Evolutionary conservation across 1,140 invertebrate genomes (phyloP).

Genomic region (Oryzaephilus surinamensis): DNA sequence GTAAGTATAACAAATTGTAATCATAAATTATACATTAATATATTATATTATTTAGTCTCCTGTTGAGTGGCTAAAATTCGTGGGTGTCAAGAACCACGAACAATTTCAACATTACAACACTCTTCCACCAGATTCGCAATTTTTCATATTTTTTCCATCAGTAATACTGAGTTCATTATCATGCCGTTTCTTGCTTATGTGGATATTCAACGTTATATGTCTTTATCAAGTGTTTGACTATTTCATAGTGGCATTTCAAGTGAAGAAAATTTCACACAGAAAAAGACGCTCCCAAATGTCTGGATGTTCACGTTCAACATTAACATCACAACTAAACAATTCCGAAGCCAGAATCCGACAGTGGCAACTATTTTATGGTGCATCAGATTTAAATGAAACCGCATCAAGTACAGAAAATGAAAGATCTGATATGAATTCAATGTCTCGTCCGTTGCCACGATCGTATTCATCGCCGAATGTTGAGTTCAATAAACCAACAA

Average conservation of each 20-base stretch:
- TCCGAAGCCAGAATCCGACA: conserved; percentile 17
- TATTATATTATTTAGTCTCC: conserved; percentile 16
- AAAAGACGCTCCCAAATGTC: too few species aligned
- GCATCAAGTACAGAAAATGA: too few species aligned
- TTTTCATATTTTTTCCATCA: too few species aligned
- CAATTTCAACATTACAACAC: too few species aligned
- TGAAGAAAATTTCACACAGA: background rate
- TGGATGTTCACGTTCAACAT: too few species aligned
- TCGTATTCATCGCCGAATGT: too few species aligned
- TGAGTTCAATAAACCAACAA: too few species aligned
- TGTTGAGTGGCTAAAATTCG: conserved; percentile 17
- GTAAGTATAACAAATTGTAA: conserved; percentile 15
- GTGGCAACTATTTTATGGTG: conserved; percentile 22
- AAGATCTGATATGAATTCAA: too few species aligned
- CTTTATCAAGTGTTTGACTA: conserved; percentile 5
- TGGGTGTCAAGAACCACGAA: conserved; percentile 17
- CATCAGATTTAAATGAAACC: conserved; percentile 9
- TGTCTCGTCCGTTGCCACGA: too few species aligned
- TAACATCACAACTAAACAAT: conserved; percentile 7
- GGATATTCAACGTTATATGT: conserved; percentile 14
- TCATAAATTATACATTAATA: conserved; percentile 1
- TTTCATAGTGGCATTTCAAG: too few species aligned
- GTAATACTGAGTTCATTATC: background rate
- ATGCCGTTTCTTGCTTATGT: conserved; percentile 11
- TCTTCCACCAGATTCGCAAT: too few species aligned